These are phyloP conservation scores for Drosophila setifemur DNA, from an alignment of 1,140 invertebrate species.

Conservation along the genomic window DNA sequence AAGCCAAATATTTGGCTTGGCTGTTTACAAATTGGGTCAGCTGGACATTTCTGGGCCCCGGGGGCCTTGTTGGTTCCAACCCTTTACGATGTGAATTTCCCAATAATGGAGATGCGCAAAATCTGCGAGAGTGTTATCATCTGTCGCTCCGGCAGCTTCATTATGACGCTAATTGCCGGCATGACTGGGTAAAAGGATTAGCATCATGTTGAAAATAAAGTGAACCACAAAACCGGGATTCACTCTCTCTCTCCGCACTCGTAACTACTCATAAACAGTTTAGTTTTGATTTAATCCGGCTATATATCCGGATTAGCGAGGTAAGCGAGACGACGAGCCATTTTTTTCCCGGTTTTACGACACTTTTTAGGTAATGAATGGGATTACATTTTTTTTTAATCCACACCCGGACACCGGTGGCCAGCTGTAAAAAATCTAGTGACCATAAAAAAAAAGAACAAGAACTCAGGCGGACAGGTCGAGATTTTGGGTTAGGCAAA, in stretches of 20 bases:
- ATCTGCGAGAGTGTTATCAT: slow-evolving; percentile 37
- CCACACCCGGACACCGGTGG: slow-evolving; percentile 24
- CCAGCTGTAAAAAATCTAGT: slow-evolving; percentile 46
- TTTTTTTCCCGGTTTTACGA: slow-evolving; percentile 40
- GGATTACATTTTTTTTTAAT: slow-evolving; percentile 68
- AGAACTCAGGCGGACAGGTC: slow-evolving; percentile 14
- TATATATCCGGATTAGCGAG: slow-evolving; percentile 64
- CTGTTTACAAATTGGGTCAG: slow-evolving; percentile 54
- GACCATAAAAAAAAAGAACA: slow-evolving; percentile 23
- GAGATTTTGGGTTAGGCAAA: not conserved
- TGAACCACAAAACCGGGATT: not conserved
- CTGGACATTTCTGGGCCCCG: slow-evolving; percentile 37
- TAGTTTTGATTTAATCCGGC: slow-evolving; percentile 57
- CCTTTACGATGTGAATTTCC: slow-evolving; percentile 45
- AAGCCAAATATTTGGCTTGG: slow-evolving; percentile 64
- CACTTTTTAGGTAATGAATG: slow-evolving; percentile 79
- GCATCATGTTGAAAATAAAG: slow-evolving; percentile 1
- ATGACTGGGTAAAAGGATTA: slow-evolving; percentile 49
- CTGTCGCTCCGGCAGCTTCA: slow-evolving; percentile 65
- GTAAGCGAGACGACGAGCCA: not conserved
- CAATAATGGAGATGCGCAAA: slow-evolving; percentile 36
- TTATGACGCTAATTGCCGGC: slow-evolving; percentile 65
- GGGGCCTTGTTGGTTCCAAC: slow-evolving; percentile 8
- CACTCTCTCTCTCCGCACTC: no score
- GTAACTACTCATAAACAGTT: slow-evolving; percentile 70